A percentile compares a stretch with the other conserved stretches of the same genome.
Conservation (phyloP, 2,888 invertebrate species). For the Archaeoteleia sp. region DNA sequence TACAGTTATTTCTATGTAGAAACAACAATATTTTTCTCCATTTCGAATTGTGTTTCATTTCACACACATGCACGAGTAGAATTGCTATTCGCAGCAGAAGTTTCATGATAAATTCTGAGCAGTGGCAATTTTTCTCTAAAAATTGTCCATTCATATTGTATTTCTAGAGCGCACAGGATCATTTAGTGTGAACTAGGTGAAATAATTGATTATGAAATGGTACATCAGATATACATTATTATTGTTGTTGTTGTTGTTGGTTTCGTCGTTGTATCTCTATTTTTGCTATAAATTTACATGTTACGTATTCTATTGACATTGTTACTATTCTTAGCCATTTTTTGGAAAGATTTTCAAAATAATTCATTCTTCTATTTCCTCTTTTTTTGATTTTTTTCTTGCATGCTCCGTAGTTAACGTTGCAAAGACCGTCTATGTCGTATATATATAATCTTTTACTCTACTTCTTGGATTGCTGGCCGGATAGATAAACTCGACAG, state of each 20-base stretch:
- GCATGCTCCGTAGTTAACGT: slow-evolving; percentile 68
- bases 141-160: slow-evolving; percentile 4
- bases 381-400: slow-evolving; percentile 50
- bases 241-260: slow-evolving; percentile 58
- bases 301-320: slow-evolving; percentile 57
- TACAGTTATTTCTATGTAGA: no score
- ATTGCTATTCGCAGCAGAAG: background rate
- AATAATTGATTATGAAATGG: slow-evolving; percentile 30
- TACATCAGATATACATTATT: slow-evolving; percentile 51
- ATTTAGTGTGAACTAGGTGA: slow-evolving; percentile 23
- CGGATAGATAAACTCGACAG: slow-evolving; percentile 97
- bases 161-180: slow-evolving; percentile 50
- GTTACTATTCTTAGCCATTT: slow-evolving; percentile 56
- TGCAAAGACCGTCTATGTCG: slow-evolving; percentile 6
- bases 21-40: background rate
- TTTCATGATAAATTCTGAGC: background rate
- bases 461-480: slow-evolving; percentile 77
- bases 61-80: slow-evolving; percentile 9
- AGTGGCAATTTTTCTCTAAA: background rate
- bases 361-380: slow-evolving; percentile 56
- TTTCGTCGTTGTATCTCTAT: slow-evolving; percentile 58
- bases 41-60: background rate
- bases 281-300: slow-evolving; percentile 52
- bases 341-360: slow-evolving; percentile 54
- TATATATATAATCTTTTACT: slow-evolving; percentile 55